These are phyloP conservation scores for Hybognathus amarus DNA, from an alignment of 2,797 vertebrate genomes.

Conservation along the genomic window DNA sequence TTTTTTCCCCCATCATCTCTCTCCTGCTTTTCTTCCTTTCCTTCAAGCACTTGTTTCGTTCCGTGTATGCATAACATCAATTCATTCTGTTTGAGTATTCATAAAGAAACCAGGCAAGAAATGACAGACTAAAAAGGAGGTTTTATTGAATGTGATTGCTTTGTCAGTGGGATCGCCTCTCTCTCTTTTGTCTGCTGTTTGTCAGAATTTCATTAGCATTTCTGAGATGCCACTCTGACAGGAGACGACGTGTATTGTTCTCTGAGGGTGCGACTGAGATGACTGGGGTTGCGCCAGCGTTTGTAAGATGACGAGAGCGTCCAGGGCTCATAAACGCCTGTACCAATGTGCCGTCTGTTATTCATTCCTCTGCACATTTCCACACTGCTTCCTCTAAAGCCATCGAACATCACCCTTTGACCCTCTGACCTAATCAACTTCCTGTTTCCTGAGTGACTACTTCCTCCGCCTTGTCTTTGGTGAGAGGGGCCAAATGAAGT, in stretches of 20 bases:
- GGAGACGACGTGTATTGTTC: constrained; percentile 37
- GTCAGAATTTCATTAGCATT: constrained; percentile 54
- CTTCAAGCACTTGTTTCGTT: constrained; percentile 31
- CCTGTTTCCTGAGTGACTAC: constrained; percentile 30
- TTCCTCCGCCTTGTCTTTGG: constrained; percentile 25
- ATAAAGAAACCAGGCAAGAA: constrained; percentile 49
- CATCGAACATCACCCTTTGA: constrained; percentile 32
- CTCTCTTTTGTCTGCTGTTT: constrained; percentile 50
- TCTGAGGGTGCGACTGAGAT: constrained; percentile 20
- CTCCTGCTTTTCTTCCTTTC: constrained; percentile 8
- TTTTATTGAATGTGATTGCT: constrained; percentile 48
- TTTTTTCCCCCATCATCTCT: background rate
- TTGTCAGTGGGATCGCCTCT: constrained; percentile 42
- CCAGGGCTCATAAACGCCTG: constrained; percentile 28
- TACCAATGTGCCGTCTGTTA: background rate
- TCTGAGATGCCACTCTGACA: constrained; percentile 35
- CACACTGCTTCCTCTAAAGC: constrained; percentile 34
- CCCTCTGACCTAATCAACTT: constrained; percentile 40
- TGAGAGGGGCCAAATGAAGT: background rate
- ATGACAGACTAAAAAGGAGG: constrained; percentile 48
- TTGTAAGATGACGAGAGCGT: background rate
- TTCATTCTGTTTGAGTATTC: constrained; percentile 52
- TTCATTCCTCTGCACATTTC: constrained; percentile 51
- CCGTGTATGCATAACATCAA: constrained; percentile 45
- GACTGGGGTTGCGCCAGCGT: background rate